Conservation (phyloP, 2,888 invertebrate species). For the Eugnorisma glareosa region DNA sequence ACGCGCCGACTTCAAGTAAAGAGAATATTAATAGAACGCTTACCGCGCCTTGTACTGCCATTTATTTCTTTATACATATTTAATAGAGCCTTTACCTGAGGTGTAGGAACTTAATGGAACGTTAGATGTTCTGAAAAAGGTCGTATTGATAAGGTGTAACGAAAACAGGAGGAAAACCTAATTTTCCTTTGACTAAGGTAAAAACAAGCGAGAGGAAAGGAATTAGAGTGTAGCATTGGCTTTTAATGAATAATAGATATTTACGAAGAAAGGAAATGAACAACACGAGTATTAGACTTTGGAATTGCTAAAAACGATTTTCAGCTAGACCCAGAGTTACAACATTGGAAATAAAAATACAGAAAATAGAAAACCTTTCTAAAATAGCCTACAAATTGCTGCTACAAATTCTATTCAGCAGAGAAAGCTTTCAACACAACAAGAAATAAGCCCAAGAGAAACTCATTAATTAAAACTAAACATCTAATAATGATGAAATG, state of each 20-base stretch:
- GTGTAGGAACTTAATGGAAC: slow-evolving; percentile 7
- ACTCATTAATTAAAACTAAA: slow-evolving; percentile 62
- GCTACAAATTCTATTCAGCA: slow-evolving; percentile 17
- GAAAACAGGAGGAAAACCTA: neutral
- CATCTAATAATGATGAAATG: slow-evolving; percentile 61
- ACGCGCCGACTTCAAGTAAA: slow-evolving; percentile 66
- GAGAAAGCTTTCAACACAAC: slow-evolving; percentile 40
- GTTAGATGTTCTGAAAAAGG: slow-evolving; percentile 4
- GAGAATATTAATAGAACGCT: slow-evolving; percentile 68
- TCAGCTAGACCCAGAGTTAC: neutral
- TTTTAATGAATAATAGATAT: neutral
- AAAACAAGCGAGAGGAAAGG: neutral
- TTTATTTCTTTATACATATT: slow-evolving; percentile 32
- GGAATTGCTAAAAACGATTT: neutral
- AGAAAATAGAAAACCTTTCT: neutral
- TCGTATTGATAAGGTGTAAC: neutral
- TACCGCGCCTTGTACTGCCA: slow-evolving; percentile 29
- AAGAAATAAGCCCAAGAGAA: slow-evolving; percentile 49
- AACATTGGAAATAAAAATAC: neutral
- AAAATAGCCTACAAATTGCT: slow-evolving; percentile 5
- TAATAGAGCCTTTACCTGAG: slow-evolving; percentile 2
- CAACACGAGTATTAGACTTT: neutral
- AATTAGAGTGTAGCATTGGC: neutral
- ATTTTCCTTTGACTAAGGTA: neutral
- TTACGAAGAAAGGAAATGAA: neutral